Conservation (phyloP, 2,797 vertebrate species). For the Micrastur ruficollis region DNA sequence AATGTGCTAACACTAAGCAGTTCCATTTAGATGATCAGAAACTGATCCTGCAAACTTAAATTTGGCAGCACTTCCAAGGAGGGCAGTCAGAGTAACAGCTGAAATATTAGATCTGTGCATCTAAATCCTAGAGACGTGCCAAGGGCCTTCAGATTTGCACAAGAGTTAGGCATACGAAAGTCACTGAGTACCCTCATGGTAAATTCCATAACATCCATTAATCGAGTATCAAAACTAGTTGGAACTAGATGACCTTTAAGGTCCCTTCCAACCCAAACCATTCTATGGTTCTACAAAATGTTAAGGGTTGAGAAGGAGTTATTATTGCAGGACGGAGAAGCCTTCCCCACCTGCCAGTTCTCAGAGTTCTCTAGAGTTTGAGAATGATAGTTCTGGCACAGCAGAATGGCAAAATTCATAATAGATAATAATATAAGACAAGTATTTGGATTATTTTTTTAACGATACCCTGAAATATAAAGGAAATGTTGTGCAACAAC, state of each 20-base stretch:
- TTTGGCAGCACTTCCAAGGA: not conserved
- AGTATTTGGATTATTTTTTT: not conserved
- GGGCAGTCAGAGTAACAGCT: not conserved
- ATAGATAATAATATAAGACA: not conserved
- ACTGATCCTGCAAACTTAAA: not conserved
- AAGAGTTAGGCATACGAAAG: not conserved
- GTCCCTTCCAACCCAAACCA: no score
- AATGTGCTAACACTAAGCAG: not conserved
- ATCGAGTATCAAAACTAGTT: not conserved
- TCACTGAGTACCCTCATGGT: not conserved
- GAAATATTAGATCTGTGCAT: not conserved
- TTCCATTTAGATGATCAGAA: not conserved
- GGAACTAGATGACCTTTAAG: no score
- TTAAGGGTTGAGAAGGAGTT: not conserved
- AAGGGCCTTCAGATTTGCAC: not conserved
- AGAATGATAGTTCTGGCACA: not conserved
- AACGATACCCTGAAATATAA: not conserved
- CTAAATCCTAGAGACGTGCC: not conserved
- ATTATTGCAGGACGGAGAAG: not conserved
- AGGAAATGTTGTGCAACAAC: slow-evolving; percentile 31
- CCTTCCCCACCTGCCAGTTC: not conserved
- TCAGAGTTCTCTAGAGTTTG: not conserved
- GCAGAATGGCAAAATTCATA: not conserved
- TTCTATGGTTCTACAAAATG: not conserved
- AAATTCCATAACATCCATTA: not conserved